These are phyloP conservation scores for Cyphomyrmex costatus DNA, from an alignment of 1,140 invertebrate species.

Conservation along the genomic window DNA sequence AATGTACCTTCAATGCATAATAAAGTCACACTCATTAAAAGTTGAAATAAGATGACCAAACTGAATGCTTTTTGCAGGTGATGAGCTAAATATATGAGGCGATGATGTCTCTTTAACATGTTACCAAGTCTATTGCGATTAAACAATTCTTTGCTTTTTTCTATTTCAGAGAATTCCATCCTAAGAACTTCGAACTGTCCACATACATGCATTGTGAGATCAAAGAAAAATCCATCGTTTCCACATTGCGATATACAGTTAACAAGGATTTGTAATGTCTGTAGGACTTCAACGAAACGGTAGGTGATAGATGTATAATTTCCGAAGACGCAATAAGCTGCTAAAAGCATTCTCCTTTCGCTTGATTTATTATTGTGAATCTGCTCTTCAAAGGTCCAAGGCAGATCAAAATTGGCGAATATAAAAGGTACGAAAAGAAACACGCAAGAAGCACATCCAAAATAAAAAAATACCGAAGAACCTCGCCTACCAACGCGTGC, in stretches of 20 bases:
- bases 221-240: slow-evolving; percentile 69
- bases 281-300: not conserved
- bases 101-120: slow-evolving; percentile 31
- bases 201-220: slow-evolving; percentile 51
- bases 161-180: slow-evolving; percentile 29
- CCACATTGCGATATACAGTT: slow-evolving; percentile 55
- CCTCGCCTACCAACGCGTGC: slow-evolving; percentile 13
- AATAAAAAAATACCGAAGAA: not conserved
- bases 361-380: not conserved
- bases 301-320: slow-evolving; percentile 9
- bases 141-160: not conserved
- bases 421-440: not conserved
- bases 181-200: slow-evolving; percentile 55
- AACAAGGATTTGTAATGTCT: slow-evolving; percentile 38
- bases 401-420: slow-evolving; percentile 5
- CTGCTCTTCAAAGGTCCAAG: not conserved
- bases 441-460: slow-evolving; percentile 25
- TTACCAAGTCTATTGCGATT: slow-evolving; percentile 18
- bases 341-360: slow-evolving; percentile 23
- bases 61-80: slow-evolving; percentile 44
- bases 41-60: slow-evolving; percentile 43
- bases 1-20: slow-evolving; percentile 73
- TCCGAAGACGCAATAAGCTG: slow-evolving; percentile 47
- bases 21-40: slow-evolving; percentile 50
- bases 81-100: slow-evolving; percentile 37